Base-by-base conservation (phyloP, 2,888 invertebrate genomes). In the Biston stratarius region DNA sequence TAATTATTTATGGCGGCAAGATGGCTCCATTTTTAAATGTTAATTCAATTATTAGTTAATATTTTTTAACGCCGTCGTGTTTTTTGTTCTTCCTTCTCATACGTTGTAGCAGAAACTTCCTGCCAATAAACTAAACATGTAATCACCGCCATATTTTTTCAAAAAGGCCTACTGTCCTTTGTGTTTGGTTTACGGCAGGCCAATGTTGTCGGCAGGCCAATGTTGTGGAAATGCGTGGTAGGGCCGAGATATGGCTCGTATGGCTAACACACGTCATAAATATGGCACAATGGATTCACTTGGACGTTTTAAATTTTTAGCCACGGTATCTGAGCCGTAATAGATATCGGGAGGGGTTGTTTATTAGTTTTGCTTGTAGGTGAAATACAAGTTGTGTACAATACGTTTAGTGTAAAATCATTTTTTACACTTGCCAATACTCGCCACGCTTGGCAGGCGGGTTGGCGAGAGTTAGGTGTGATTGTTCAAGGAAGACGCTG, bases 141-240 rank as follows among this genome's bases (percentile, higher is more conserved):
- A 68, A 74, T 72, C 67, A 69, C 38, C 24, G 48, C 52, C 48
- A 76, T 83, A 82, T 77, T 76, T 85, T 81, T 77, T 69, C 72
- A 61, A 76, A 79, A 82, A 80, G 77, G 83, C 79, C 83, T 80
- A 82, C 78, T 85, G 83, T 85, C 85, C 85, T 84, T 85, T 82
- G 81, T 83, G 82, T 85, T 86, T 82, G 83, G 83, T 86, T 87
- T 84, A 86, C 79, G 81, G 81, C 80, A 77, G 88, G 81, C 87
- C 87, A 91, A 92, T 92, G 91, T 90, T 83, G 85, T 79, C 36
- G 87, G 81, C 86, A 91, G 90, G 78, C 86, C 87, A 92, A 92
- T 92, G 91, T 90, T 83, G 85, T 79, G 91, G 90, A 91, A 92
- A 84, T 85, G 90, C 81, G 88, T 91, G 91, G 84, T 83, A 85